These are phyloP conservation scores for Anarsia innoxiella DNA, from an alignment of 2,888 invertebrate species.

Conservation along the genomic window DNA sequence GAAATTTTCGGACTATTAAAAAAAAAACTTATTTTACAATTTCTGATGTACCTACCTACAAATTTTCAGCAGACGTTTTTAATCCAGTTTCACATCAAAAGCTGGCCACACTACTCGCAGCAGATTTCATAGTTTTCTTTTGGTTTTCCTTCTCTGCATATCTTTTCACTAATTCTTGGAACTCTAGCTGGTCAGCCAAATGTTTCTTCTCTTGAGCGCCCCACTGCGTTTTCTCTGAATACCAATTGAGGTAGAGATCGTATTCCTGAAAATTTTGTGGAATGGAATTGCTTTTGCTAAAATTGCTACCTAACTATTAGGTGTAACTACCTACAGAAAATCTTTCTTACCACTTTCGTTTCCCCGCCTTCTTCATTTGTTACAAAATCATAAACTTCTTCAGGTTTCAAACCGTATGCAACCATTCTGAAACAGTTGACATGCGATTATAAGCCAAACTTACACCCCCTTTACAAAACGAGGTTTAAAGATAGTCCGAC, in stretches of 20 bases:
- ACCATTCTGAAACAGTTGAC: constrained; percentile 37
- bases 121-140: constrained; percentile 17
- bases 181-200: constrained; percentile 34
- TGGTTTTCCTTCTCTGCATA: constrained; percentile 35
- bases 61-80: too few species aligned
- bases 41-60: not conserved
- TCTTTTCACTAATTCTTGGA: constrained; percentile 28
- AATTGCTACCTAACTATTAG: not conserved
- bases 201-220: constrained; percentile 42
- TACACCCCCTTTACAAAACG: not conserved
- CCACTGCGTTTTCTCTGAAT: constrained; percentile 36
- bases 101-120: constrained; percentile 9
- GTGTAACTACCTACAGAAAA: not conserved
- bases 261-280: constrained; percentile 40
- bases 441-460: not conserved
- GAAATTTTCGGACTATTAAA: not conserved
- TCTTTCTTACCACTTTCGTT: not conserved
- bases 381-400: constrained; percentile 38
- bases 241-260: constrained; percentile 48
- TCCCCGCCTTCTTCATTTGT: constrained; percentile 29
- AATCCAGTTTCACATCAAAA: too few species aligned
- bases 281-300: constrained; percentile 2
- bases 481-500: too few species aligned
- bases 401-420: constrained; percentile 33
- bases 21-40: not conserved